Conservation (phyloP, 2,113 vertebrate species). For the Manacus vitellinus region DNA sequence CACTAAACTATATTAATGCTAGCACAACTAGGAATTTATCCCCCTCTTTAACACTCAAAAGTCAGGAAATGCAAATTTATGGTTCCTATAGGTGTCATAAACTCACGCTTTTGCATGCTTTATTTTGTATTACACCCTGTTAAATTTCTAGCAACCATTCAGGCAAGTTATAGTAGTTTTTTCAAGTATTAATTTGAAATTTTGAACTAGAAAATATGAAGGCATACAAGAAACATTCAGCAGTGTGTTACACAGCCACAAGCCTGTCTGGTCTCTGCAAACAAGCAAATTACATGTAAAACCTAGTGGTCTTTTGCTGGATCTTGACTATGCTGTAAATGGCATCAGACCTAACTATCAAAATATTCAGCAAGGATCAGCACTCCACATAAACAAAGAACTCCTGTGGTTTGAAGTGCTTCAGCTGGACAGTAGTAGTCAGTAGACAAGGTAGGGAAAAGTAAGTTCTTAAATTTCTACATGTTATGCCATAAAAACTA, state of each 20-base stretch:
- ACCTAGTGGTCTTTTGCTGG: background rate
- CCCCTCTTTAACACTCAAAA: background rate
- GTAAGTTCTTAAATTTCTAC: background rate
- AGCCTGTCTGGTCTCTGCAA: background rate
- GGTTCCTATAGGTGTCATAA: constrained; percentile 11
- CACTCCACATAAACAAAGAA: background rate
- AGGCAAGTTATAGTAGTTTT: background rate
- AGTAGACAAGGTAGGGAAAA: background rate
- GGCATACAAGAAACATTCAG: background rate
- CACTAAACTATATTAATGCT: constrained; percentile 4
- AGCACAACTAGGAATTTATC: constrained; percentile 34
- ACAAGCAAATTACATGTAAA: background rate
- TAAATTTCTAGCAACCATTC: constrained; percentile 52
- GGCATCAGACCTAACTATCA: background rate
- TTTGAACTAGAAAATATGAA: background rate
- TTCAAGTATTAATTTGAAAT: constrained; percentile 51
- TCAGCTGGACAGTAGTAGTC: background rate
- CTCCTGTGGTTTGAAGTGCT: background rate
- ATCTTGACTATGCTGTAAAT: background rate
- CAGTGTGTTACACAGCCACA: background rate
- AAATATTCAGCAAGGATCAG: background rate
- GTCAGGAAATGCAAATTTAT: constrained; percentile 50
- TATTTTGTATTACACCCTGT: constrained; percentile 42
- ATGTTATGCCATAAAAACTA: background rate
- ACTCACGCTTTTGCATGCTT: background rate